A percentile compares a stretch with the other conserved stretches of the same genome.
Conservation (phyloP, 2,888 invertebrate genomes). For the Amiota communis region DNA sequence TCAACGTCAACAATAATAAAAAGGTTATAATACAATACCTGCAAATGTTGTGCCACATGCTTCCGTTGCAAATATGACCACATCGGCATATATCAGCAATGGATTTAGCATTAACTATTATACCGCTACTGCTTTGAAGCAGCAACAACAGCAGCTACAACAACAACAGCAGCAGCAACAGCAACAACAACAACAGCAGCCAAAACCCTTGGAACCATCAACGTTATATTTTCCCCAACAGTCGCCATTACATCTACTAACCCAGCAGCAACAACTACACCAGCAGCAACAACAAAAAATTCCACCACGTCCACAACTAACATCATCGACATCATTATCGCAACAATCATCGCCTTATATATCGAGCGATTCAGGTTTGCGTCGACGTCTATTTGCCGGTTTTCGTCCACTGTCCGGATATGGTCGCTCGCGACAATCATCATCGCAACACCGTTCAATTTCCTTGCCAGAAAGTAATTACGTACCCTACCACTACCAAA, state of each 20-base stretch:
- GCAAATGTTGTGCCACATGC: slow-evolving; percentile 41
- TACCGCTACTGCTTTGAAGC: slow-evolving; percentile 50
- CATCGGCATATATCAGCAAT: slow-evolving; percentile 64
- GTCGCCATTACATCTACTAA: slow-evolving; percentile 40
- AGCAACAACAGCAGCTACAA: slow-evolving; percentile 41
- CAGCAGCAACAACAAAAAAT: slow-evolving; percentile 34
- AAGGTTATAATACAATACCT: slow-evolving; percentile 58
- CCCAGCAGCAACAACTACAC: slow-evolving; percentile 44
- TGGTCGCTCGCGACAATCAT: slow-evolving; percentile 78
- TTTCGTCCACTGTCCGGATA: slow-evolving; percentile 85
- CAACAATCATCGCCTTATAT: slow-evolving; percentile 33
- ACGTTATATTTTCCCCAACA: slow-evolving; percentile 36
- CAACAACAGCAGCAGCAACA: slow-evolving; percentile 37
- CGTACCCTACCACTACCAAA: slow-evolving; percentile 56
- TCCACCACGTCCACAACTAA: neutral
- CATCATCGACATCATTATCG: slow-evolving; percentile 36
- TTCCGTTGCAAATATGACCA: slow-evolving; percentile 63
- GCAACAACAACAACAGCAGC: slow-evolving; percentile 32
- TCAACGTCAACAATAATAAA: slow-evolving; percentile 39
- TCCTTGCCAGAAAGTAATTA: slow-evolving; percentile 88
- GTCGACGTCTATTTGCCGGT: slow-evolving; percentile 85
- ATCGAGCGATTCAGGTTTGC: slow-evolving; percentile 77
- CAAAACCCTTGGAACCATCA: slow-evolving; percentile 21
- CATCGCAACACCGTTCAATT: slow-evolving; percentile 86
- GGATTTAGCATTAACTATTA: slow-evolving; percentile 70